Evolutionary conservation across 2,113 vertebrate genomes (phyloP), one percentile per base, ranked within the genome.

Genomic region (Naja naja): DNA sequence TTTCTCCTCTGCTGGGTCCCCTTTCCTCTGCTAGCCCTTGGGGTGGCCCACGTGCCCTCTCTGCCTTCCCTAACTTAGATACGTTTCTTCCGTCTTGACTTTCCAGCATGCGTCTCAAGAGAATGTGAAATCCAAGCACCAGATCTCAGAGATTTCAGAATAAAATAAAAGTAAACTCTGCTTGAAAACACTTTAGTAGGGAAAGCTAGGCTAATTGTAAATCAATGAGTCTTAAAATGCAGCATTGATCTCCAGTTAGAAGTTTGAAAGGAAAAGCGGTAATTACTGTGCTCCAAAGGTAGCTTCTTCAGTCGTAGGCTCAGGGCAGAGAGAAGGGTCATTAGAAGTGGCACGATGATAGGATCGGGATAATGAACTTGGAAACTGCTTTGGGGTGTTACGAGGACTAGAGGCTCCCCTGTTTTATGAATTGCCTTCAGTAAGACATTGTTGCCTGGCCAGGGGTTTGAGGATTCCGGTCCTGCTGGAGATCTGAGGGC

Each of bases 161-260:
- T 98, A 98, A 97, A 98, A 98, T 98, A 98, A 98, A 98, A 98
- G 97, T 98, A 98, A 98, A 98, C 98, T 98, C 98, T 98, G 97
- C 97, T 97, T 97, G 97, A 97, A 98, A 98, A 98, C 97, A 97
- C 94, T 97, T 96, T 97, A 98, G 98, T 97, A 98, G 97, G 97
- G 97, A 98, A 98, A 97, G 98, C 97, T 97, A 98, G 98, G 98
- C 98, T 98, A 98, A 98, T 98, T 99, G 98, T 98, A 98, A 99
- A 98, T 99, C 98, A 99, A 98, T 98, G 98, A 97, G 97, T 99
- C 98, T 98, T 98, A 99, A 98, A 98, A 98, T 98, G 98, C 97
- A 96, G 96, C 98, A 98, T 98, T 98, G 98, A 98, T 99, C 98
- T 98, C 97, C 97, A 98, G 98, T 98, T 98, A 98, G 98, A 98